These are phyloP conservation scores for Patella depressa DNA, from an alignment of 2,888 invertebrate species.

Conservation along the genomic window DNA sequence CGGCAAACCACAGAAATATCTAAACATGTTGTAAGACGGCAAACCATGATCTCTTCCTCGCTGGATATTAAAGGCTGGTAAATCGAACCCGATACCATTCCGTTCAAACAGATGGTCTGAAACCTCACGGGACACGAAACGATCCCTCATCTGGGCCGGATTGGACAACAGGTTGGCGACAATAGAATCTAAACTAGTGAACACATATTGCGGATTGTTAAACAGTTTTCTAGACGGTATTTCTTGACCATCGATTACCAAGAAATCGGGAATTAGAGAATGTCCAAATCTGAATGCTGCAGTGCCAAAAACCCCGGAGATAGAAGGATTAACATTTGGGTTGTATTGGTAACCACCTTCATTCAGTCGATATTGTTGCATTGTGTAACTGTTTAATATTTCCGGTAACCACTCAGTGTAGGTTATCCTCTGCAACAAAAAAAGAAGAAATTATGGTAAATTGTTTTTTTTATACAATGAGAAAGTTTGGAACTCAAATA, in stretches of 20 bases:
- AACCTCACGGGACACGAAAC: slow-evolving; percentile 1
- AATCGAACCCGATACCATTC: background rate
- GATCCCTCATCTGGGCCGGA: slow-evolving; percentile 5
- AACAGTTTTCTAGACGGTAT: slow-evolving; percentile 17
- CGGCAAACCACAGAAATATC: slow-evolving; percentile 22
- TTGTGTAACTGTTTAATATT: background rate
- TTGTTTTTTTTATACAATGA: too few relatives aligned
- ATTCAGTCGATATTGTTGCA: background rate
- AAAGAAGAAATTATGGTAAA: background rate
- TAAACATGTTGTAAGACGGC: slow-evolving; percentile 19
- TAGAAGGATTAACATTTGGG: slow-evolving; percentile 5
- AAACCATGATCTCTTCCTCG: slow-evolving; percentile 21
- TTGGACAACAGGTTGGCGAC: slow-evolving; percentile 4
- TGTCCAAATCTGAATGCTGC: slow-evolving; percentile 30
- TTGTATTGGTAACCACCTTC: background rate
- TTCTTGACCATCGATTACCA: slow-evolving; percentile 9
- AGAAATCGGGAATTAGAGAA: slow-evolving; percentile 19
- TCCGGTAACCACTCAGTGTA: background rate
- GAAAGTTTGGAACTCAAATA: too few relatives aligned
- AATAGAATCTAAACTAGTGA: slow-evolving; percentile 12
- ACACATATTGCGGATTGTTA: slow-evolving; percentile 15
- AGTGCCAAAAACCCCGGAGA: slow-evolving; percentile 24
- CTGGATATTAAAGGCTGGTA: slow-evolving; percentile 14
- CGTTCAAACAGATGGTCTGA: background rate
- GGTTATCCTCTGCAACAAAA: background rate